These are phyloP conservation scores for Tipula vernalis DNA, from an alignment of 2,888 invertebrate species.

Conservation along the genomic window DNA sequence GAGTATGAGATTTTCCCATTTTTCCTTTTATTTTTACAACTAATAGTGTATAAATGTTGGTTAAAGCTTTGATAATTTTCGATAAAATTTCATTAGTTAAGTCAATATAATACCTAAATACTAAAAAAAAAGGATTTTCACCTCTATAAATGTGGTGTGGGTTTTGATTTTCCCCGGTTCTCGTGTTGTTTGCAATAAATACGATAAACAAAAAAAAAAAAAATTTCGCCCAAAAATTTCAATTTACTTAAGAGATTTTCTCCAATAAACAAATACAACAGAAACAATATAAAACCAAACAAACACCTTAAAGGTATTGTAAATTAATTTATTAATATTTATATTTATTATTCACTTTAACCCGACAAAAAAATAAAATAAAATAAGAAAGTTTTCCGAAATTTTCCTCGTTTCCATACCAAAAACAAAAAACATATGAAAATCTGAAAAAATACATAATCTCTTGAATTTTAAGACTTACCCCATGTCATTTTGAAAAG, in stretches of 20 bases:
- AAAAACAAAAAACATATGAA: neutral
- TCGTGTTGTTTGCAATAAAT: neutral
- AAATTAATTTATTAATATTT: constrained; percentile 4
- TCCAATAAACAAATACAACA: neutral
- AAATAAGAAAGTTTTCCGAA: no score
- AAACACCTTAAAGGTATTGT: neutral
- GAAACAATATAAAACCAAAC: neutral
- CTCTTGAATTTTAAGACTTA: neutral
- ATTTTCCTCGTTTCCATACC: neutral
- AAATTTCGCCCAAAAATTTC: neutral
- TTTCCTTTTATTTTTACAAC: neutral
- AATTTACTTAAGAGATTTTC: neutral
- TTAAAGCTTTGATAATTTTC: neutral
- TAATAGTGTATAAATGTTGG: neutral
- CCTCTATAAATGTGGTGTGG: neutral
- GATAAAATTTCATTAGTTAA: neutral
- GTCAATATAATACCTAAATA: neutral
- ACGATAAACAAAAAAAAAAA: neutral
- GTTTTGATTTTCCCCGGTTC: neutral
- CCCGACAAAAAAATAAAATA: neutral
- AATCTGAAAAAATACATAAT: neutral
- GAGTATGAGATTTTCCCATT: neutral
- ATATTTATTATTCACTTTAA: neutral
- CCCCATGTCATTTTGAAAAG: neutral
- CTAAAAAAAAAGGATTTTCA: neutral